Evolutionary conservation across 2,113 vertebrate species (phyloP), one percentile per base, ranked within the genome.

Genomic region (Gadus chalcogrammus): DNA sequence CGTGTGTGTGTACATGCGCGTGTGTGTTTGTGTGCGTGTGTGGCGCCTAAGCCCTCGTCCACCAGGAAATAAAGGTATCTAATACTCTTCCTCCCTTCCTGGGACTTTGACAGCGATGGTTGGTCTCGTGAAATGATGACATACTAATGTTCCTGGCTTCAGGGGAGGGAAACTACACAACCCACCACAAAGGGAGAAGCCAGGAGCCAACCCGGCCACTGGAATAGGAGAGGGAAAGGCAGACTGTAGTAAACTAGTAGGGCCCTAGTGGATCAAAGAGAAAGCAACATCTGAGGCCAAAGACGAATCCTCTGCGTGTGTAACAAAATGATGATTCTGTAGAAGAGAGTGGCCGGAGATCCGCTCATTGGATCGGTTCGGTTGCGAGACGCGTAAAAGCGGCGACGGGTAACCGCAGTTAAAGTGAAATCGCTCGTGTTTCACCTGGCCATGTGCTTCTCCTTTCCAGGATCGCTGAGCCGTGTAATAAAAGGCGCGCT

Each of bases 401-500:
- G 55, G 55, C 55, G 72, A 86, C 85, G 79, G 82, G 81, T 75
- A 82, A 88, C 83, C 77, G 80, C 72, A 76, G 85, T 83, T 90
- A 89, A 91, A 88, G 84, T 88, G 80, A 88, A 86, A 86, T 90
- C 61, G 82, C 88, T 88, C 85, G 20, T 89, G 81, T 91, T 91
- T 91, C 85, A 90, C 65, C 1, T 1, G 66, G 79, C 85, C 90
- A 87, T 90, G 84, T 89, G 87, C 90, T 91, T 90, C 79, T 80
- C 77, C 84, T 90, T 88, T 91, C 86, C 85, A 82, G 85, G 87
- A 86, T 89, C 86, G 88, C 80, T 84, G 85, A 89, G 81, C 86
- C 86, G 80, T 86, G 82, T 90, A 88, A 92, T 91, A 91, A 91
- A 92, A 90, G 70, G 84, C 87, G 88, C 73, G 84, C 81, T 85